Evolutionary conservation across 2,888 invertebrate species (phyloP).

Genomic region (Heliothis peltigera): DNA sequence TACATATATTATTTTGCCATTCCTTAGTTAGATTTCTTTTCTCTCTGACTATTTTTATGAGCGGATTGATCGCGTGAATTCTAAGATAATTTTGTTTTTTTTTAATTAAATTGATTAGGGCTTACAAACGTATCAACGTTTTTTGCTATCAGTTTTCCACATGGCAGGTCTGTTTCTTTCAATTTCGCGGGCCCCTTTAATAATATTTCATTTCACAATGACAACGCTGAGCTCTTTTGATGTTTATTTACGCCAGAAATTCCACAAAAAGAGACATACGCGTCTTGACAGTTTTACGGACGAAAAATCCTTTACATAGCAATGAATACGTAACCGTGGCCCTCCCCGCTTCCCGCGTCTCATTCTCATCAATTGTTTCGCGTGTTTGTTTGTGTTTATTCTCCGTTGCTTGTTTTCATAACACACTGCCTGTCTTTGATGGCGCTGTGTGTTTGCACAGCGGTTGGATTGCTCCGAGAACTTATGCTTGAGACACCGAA

Average conservation of each 20-base stretch:
- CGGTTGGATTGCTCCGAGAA: constrained; percentile 79
- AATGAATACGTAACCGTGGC: constrained; percentile 74
- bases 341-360: constrained; percentile 66
- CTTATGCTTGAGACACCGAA: constrained; percentile 69
- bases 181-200: constrained; percentile 45
- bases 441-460: constrained; percentile 81
- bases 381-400: constrained; percentile 87
- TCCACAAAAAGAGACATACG: constrained; percentile 66
- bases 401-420: constrained; percentile 88
- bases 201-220: constrained; percentile 60
- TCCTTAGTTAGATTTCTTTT: background rate
- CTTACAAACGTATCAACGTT: constrained; percentile 37
- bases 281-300: constrained; percentile 73
- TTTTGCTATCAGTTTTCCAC: constrained; percentile 44
- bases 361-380: constrained; percentile 87
- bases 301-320: constrained; percentile 76
- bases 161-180: constrained; percentile 48
- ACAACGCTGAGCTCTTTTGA: constrained; percentile 57
- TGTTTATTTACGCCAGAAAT: constrained; percentile 64
- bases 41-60: too few species aligned
- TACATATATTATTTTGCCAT: background rate
- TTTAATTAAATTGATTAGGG: constrained; percentile 25
- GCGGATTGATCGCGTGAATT: too few species aligned
- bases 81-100: constrained; percentile 1
- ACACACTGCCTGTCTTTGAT: constrained; percentile 87